Base-by-base conservation (phyloP, 2,113 vertebrate species). In the Microtus pennsylvanicus region DNA sequence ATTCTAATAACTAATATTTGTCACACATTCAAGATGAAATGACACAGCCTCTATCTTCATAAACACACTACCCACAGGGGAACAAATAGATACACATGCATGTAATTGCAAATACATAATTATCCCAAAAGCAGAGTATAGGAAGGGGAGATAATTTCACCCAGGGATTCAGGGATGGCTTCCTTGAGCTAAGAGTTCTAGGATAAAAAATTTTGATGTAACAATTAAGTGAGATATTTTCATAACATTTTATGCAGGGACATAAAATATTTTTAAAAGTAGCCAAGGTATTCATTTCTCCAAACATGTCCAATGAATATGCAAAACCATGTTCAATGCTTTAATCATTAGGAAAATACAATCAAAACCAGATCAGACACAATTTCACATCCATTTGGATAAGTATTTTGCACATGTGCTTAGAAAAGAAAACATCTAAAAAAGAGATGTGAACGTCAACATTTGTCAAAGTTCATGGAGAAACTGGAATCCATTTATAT, bases 191-290 rank as follows among this genome's bases (percentile, higher is more conserved):
- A 65, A 87, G 69, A 75, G 38, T 24, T 93, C 58, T 83, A 80
- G 45, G 38, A 90, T 61, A 24, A 78, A 78, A 94, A 89, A 19
- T 42, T 94, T 42, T 55, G 16, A 89, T 28, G 83, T 87, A 86
- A 67, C 38, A n/a, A 55, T 75, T 75, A 90, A 91, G 94, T 81
- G 72, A 94, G 22, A 47, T 35, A 87, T 80, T 83, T 91, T 10
- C 75, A 83, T 45, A 87, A 50, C 58, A 58, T 58, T 58, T 58
- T 6, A 82, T 33, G 13, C 14, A 93, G 22, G 67, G 7, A 70
- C 42, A 28, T 17, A 78, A 87, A 89, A 47, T n/a, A 83, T 30
- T 78, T 72, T 52, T 77, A 9, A 95, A 91, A 95, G 30, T 61
- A 63, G 47, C 22, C 26, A 89, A 91, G 55, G 10, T 19, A 81